Conservation (phyloP, 1,140 invertebrate genomes). For the Caenorhabditis briggsae region DNA sequence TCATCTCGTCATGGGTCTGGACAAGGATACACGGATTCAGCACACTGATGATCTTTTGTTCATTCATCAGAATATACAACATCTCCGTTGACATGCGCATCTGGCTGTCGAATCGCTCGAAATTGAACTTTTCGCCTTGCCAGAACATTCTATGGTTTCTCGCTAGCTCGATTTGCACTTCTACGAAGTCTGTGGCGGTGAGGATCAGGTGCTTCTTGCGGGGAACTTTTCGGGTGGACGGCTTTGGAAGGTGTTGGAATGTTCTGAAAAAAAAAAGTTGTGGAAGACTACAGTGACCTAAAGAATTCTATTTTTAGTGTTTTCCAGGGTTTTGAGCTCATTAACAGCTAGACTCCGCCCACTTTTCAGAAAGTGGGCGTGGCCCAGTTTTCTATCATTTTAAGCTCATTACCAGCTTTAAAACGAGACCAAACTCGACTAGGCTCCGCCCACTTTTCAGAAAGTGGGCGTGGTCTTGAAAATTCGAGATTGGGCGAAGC, state of each 20-base stretch:
- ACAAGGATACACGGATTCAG: background rate
- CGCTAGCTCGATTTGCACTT: constrained; percentile 50
- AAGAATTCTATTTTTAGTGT: no score
- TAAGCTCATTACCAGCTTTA: no score
- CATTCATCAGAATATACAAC: constrained; percentile 5
- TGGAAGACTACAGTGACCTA: no score
- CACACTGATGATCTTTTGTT: constrained; percentile 32
- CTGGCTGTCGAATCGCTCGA: constrained; percentile 6
- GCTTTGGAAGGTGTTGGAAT: background rate
- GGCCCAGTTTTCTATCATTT: no score
- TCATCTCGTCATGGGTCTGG: constrained; percentile 13
- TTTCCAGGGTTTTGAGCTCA: no score
- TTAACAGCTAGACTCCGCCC: no score
- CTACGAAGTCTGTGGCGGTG: constrained; percentile 27
- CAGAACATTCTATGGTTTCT: constrained; percentile 50
- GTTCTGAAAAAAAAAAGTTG: background rate
- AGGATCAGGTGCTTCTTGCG: constrained; percentile 46
- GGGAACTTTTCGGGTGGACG: constrained; percentile 7
- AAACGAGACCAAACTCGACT: no score
- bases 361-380: no score
- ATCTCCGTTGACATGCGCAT: constrained; percentile 36
- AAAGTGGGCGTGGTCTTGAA: no score
- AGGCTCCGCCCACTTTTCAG: no score
- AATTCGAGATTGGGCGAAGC: no score
- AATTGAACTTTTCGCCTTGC: constrained; percentile 47